Evolutionary conservation across 2,888 invertebrate species (phyloP).

Genomic region (Amblyjoppa fuscipennis): DNA sequence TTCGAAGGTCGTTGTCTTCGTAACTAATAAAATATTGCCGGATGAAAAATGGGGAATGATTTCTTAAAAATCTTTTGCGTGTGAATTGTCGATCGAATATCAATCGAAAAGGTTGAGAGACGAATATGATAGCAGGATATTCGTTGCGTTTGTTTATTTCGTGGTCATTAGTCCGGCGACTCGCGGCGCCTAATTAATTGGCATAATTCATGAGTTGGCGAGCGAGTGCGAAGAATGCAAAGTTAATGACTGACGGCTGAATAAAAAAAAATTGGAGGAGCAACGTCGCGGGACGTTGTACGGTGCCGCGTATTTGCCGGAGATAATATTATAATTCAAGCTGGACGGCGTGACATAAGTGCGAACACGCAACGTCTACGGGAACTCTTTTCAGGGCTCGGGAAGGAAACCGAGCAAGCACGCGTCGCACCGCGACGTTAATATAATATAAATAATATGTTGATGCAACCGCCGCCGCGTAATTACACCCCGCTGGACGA

Average conservation of each 20-base stretch:
- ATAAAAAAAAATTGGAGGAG: constrained; percentile 28
- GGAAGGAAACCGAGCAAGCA: constrained; percentile 7
- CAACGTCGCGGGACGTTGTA: not conserved
- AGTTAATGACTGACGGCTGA: constrained; percentile 63
- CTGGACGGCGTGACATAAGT: constrained; percentile 71
- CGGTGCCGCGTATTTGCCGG: constrained; percentile 36
- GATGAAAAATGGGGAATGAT: not conserved
- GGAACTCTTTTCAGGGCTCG: not conserved
- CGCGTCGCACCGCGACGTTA: constrained; percentile 32
- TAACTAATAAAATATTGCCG: not conserved
- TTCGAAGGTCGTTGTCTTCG: not conserved
- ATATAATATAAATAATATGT: constrained; percentile 45
- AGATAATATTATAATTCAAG: constrained; percentile 71
- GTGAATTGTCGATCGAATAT: not conserved
- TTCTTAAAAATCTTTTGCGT: not conserved
- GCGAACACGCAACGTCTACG: constrained; percentile 70
- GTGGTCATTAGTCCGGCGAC: not conserved
- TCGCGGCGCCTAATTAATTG: constrained; percentile 70
- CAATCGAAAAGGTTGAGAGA: not conserved
- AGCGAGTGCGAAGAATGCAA: constrained; percentile 40
- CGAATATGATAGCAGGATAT: not conserved
- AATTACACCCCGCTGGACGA: constrained; percentile 12
- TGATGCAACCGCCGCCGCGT: constrained; percentile 30
- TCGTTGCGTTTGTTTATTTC: not conserved
- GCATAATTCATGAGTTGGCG: constrained; percentile 71